Base-by-base conservation (phyloP, 1,140 invertebrate genomes). In the Diachasmimorpha longicaudata region DNA sequence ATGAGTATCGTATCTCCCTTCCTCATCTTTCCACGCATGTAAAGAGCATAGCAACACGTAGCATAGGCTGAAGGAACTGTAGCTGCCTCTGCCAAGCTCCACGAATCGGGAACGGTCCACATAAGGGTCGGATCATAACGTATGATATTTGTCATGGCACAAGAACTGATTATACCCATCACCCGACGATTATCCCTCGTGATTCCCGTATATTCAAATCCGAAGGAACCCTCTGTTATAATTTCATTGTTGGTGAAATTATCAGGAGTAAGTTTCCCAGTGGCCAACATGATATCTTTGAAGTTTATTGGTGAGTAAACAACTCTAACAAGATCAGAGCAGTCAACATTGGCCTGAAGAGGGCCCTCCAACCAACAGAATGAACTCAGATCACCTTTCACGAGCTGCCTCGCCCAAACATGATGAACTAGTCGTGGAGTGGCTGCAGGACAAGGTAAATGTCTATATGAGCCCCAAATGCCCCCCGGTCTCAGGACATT, bases 51-150 rank as follows among this genome's bases (percentile, higher is more conserved):
- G 79, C 96, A 94, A 1, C 93, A 95, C 0, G 96, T 98, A 58
- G 91, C 91, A 83, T 97, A 98, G 5, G 94, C 95, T 0, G 94
- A 93, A 3, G 97, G 96, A 0, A 98, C 91, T 0, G 96, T 96
- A 0, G 95, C 95, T 0, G 96, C 97, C 55, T 98, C 95, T 82
- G 95, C 93, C 21, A 98, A 86, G 0, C 90, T 92, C 96, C 96
- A 98, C 6, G 91, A 81, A 0, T 95, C 91, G 2, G 97, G 97
- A n/a, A 98, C 90, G 1, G 92, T 82, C 96, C 96, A 98, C 13
- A 92, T 79, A 1, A 96, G 90, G 9, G 87, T 82, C 36, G 87
- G 86, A 82, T 95, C 92, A 9, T 89, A 88, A 58, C 90, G 55
- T 2, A 93, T 82, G 69, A 92, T 77, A 42, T 94, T 94, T 0